Percentiles rank a stretch among this genome's conserved stretches.
Conservation (phyloP, 2,113 vertebrate species). For the Phoxinus phoxinus region DNA sequence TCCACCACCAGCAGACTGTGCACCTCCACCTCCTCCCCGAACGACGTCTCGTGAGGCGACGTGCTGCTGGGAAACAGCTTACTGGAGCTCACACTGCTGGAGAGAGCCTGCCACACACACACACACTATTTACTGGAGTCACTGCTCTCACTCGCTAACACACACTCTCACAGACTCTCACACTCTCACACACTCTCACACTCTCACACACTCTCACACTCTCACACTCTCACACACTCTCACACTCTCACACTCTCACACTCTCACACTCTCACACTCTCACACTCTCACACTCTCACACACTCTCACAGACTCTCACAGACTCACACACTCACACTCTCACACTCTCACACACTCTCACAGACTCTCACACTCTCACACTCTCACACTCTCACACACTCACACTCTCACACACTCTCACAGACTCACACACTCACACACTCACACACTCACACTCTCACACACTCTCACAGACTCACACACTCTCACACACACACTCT, state of each 20-base stretch:
- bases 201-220: not conserved
- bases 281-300: too few species aligned
- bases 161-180: not conserved
- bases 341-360: too few species aligned
- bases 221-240: not conserved
- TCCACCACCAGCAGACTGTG: conserved; percentile 98
- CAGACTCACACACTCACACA: too few species aligned
- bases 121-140: not conserved
- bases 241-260: not conserved
- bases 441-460: too few species aligned
- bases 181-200: not conserved
- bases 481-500: too few species aligned
- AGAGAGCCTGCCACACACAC: conserved; percentile 82
- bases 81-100: conserved; percentile 97
- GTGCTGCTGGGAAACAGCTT: conserved; percentile 99
- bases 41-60: conserved; percentile 94
- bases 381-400: too few species aligned
- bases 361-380: too few species aligned
- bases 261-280: too few species aligned
- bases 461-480: too few species aligned
- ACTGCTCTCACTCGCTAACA: not conserved
- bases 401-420: too few species aligned
- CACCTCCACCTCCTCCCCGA: conserved; percentile 96
- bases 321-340: too few species aligned
- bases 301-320: too few species aligned